These are phyloP conservation scores for Mungos mungo DNA, from an alignment of 2,113 vertebrate genomes.

Conservation along the genomic window DNA sequence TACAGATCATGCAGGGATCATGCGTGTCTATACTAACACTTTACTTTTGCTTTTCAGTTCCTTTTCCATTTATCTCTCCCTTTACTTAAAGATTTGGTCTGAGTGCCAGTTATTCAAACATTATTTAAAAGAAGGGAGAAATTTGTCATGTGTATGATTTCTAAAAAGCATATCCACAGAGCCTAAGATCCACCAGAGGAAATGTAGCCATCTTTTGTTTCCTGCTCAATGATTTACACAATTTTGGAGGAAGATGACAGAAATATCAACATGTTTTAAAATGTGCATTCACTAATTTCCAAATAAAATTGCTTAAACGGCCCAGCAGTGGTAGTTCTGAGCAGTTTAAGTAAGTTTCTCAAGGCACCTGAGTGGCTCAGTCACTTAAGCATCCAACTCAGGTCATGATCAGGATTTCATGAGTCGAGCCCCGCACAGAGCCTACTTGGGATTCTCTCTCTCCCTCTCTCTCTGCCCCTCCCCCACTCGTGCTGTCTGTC, in stretches of 20 bases:
- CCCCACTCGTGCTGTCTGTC: no score
- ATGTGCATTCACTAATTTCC: background rate
- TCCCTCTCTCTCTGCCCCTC: no score
- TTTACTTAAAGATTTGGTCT: background rate
- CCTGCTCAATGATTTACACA: conserved; percentile 9
- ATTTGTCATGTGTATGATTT: background rate
- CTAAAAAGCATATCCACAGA: background rate
- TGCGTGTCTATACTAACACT: background rate
- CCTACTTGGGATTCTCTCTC: no score
- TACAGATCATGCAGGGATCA: background rate
- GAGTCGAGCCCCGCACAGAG: no score
- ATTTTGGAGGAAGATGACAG: conserved; percentile 27
- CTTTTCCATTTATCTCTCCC: background rate
- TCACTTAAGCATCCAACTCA: no score
- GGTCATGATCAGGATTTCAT: no score
- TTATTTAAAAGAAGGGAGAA: background rate
- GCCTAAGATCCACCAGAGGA: background rate
- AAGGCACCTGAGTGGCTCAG: no score
- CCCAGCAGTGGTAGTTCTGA: background rate
- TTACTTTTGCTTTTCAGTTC: background rate
- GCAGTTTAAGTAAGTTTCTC: background rate
- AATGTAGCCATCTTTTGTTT: background rate
- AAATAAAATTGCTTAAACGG: background rate
- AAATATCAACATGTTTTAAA: background rate
- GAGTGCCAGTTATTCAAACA: background rate